Conservation (phyloP, 2,797 vertebrate species). For the Oreonectes daqikongensis region DNA sequence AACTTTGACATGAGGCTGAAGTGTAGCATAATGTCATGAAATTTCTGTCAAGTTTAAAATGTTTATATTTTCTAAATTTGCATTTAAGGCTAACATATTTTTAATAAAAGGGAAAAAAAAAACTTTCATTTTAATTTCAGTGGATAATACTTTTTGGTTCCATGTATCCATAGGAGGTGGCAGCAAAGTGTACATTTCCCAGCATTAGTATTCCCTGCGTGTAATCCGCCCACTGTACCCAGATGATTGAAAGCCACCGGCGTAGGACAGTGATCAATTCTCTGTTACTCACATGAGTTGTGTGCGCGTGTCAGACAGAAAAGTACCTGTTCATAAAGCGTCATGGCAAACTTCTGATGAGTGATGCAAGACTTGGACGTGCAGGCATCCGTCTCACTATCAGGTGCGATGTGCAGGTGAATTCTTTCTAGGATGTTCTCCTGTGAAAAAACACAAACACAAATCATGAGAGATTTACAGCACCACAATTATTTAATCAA, state of each 20-base stretch:
- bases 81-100: too few relatives aligned
- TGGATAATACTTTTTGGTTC: not conserved
- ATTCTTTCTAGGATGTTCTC: slow-evolving; percentile 95
- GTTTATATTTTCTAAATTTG: too few relatives aligned
- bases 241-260: slow-evolving; percentile 66
- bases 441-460: slow-evolving; percentile 68
- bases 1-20: too few relatives aligned
- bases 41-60: too few relatives aligned
- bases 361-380: slow-evolving; percentile 95
- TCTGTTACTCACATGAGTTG: slow-evolving; percentile 21
- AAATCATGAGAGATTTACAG: not conserved
- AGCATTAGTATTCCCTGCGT: slow-evolving; percentile 25
- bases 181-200: not conserved
- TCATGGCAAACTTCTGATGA: slow-evolving; percentile 98
- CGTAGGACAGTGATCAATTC: slow-evolving; percentile 68
- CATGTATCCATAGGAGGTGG: not conserved
- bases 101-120: too few relatives aligned
- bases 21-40: too few relatives aligned
- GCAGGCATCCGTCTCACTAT: slow-evolving; percentile 88
- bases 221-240: slow-evolving; percentile 49
- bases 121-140: too few relatives aligned
- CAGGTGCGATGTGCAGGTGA: slow-evolving; percentile 92
- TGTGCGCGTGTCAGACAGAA: slow-evolving; percentile 1
- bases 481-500: not conserved
- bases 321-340: slow-evolving; percentile 93